Conservation (phyloP, 2,797 vertebrate species). For the Notoglanidium macrostoma region DNA sequence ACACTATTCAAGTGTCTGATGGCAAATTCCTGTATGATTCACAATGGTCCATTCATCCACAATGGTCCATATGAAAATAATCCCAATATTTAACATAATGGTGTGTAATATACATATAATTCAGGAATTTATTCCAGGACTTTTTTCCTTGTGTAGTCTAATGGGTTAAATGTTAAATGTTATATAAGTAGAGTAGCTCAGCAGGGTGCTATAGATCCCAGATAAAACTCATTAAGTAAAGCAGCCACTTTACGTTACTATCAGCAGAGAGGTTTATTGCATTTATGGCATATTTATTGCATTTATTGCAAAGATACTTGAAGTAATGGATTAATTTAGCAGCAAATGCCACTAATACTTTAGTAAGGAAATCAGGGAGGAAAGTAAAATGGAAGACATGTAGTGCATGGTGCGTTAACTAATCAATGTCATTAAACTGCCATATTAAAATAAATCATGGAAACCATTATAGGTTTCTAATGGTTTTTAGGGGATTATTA, state of each 20-base stretch:
- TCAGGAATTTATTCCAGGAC: not conserved
- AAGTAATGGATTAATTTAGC: not conserved
- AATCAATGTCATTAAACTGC: not conserved
- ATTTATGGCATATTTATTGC: no score
- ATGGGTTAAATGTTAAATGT: conserved; percentile 1
- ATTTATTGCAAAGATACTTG: not conserved
- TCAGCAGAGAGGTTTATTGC: not conserved
- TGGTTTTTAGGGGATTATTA: not conserved
- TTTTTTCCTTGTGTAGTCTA: not conserved
- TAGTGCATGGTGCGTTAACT: not conserved
- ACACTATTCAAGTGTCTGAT: no score
- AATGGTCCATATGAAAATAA: not conserved
- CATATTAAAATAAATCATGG: not conserved
- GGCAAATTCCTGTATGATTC: no score
- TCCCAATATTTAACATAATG: not conserved
- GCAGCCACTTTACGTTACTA: not conserved
- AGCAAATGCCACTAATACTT: not conserved
- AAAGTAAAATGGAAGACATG: not conserved
- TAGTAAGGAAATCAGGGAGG: not conserved
- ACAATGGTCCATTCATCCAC: no score
- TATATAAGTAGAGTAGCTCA: not conserved
- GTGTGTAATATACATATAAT: not conserved
- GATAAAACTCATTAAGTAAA: not conserved
- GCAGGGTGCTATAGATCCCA: conserved; percentile 13
- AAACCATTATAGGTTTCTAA: not conserved